These are phyloP conservation scores for Drosophila monieri DNA, from an alignment of 2,888 invertebrate species.

Conservation along the genomic window DNA sequence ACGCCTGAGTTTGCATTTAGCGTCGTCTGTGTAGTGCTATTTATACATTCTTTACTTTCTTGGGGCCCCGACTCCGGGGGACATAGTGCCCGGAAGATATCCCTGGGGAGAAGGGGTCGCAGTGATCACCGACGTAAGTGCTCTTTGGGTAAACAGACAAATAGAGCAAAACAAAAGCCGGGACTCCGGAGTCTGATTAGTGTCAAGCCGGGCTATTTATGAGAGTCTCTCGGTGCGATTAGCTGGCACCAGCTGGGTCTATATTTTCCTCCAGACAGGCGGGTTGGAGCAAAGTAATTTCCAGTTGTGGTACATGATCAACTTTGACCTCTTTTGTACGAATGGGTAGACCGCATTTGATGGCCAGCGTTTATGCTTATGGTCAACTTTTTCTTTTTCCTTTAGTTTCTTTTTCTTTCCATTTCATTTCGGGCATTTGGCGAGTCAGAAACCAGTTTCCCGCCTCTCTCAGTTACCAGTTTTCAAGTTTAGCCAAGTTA, in stretches of 20 bases:
- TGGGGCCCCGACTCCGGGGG: neutral
- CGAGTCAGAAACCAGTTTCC: conserved; percentile 67
- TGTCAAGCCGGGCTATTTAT: conserved; percentile 46
- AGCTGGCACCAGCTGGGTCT: conserved; percentile 30
- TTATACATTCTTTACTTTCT: conserved; percentile 28
- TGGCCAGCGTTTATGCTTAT: conserved; percentile 71
- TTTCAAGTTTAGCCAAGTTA: conserved; percentile 68
- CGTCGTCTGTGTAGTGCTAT: conserved; percentile 43
- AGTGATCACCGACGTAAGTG: conserved; percentile 1
- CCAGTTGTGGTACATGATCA: conserved; percentile 54
- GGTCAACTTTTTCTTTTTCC: conserved; percentile 21
- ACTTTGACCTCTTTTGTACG: conserved; percentile 75
- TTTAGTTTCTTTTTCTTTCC: conserved; percentile 18
- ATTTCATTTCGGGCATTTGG: conserved; percentile 68
- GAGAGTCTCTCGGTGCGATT: conserved; percentile 34
- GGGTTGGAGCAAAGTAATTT: conserved; percentile 16
- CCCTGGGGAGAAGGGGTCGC: neutral
- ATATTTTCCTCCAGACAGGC: neutral
- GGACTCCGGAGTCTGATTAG: conserved; percentile 41
- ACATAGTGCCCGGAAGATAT: neutral
- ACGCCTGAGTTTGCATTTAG: conserved; percentile 37
- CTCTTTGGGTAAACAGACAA: conserved; percentile 26
- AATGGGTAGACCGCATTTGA: conserved; percentile 69
- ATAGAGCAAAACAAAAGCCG: conserved; percentile 29
- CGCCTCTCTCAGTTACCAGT: conserved; percentile 61